A percentile compares a stretch with the other conserved stretches of the same genome.
phyloP scores from a whole-genome alignment of 2,888 invertebrate genomes.

The Leptinotarsa rubiginosa region DNA sequence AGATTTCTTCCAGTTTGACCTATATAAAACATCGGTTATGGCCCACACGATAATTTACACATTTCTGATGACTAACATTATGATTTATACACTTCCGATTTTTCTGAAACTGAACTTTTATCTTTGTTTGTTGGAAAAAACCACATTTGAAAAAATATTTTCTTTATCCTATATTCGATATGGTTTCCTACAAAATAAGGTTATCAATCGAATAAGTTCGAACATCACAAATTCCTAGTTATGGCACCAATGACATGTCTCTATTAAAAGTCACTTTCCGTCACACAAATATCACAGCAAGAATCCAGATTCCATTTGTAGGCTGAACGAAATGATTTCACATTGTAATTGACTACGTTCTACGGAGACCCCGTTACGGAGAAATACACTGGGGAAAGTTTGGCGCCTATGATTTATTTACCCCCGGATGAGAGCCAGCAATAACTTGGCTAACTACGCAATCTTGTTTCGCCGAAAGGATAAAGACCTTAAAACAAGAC shows the following conservation, averaged over 20 bases:
- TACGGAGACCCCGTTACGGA: not conserved
- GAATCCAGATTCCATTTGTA: not conserved
- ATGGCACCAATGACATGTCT: not conserved
- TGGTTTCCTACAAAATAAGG: too few species aligned
- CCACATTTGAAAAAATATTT: too few species aligned
- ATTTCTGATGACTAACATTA: too few species aligned
- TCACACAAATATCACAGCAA: not conserved
- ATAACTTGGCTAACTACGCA: slow-evolving; percentile 29
- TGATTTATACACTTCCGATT: too few species aligned
- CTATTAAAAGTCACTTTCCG: too few species aligned
- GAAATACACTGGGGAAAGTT: slow-evolving; percentile 23
- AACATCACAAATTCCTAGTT: not conserved
- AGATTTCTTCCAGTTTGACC: too few species aligned
- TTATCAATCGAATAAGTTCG: too few species aligned
- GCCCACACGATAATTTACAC: too few species aligned
- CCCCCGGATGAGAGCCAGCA: slow-evolving; percentile 8
- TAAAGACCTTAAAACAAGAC: slow-evolving; percentile 33
- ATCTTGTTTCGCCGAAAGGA: slow-evolving; percentile 35
- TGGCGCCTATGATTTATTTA: slow-evolving; percentile 23
- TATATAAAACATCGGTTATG: too few species aligned
- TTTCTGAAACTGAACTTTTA: too few species aligned
- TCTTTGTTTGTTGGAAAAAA: too few species aligned
- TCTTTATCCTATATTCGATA: too few species aligned
- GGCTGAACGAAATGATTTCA: not conserved
- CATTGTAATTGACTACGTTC: slow-evolving; percentile 6